Percentiles rank a stretch among this genome's conserved stretches.
phyloP scores from a whole-genome alignment of 2,797 vertebrate species.

The Ficedula albicollis region DNA sequence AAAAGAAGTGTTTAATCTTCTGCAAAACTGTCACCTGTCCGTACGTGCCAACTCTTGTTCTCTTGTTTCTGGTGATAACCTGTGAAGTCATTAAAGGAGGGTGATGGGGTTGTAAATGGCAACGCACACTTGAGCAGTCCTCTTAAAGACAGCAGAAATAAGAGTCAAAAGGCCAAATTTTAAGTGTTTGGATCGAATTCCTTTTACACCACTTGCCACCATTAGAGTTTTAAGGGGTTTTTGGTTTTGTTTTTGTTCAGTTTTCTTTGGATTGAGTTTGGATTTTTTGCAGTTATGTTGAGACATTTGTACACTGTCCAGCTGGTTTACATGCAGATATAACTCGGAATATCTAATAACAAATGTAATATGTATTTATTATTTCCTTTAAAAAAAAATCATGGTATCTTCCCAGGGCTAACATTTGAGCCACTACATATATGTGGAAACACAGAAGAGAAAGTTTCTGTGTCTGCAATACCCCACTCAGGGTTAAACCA shows the following conservation, averaged over 20 bases:
- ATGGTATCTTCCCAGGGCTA: not conserved
- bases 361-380: not conserved
- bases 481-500: not conserved
- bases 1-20: not conserved
- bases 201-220: not conserved
- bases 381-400: not conserved
- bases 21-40: not conserved
- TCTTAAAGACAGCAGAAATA: not conserved
- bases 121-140: not conserved
- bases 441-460: not conserved
- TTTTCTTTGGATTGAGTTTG: not conserved
- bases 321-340: not conserved
- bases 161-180: not conserved
- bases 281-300: not conserved
- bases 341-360: not conserved
- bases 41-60: rapidly evolving
- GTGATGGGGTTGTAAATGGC: not conserved
- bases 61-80: not conserved
- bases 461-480: not conserved
- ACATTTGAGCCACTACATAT: not conserved
- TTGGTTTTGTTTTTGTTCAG: not conserved
- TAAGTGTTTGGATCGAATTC: not conserved
- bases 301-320: not conserved
- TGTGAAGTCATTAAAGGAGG: not conserved
- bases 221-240: not conserved